Evolutionary conservation across 35 echinoderm and acorn worm species (phyloP).

Genomic region (Apostichopus parvimensis): DNA sequence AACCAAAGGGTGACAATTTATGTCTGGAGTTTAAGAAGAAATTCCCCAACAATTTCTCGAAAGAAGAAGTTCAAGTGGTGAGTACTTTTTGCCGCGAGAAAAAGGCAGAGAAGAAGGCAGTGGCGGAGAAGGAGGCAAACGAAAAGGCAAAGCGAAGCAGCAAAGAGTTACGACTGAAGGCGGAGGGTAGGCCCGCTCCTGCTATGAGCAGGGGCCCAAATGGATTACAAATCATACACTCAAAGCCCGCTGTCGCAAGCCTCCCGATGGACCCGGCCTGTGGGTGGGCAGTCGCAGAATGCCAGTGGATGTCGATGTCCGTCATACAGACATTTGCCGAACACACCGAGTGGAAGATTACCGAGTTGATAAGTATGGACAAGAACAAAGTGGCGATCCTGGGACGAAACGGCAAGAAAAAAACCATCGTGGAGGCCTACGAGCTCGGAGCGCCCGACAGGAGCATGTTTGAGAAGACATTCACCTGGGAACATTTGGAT

Average conservation of each 20-base stretch:
- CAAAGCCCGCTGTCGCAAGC: too few relatives aligned
- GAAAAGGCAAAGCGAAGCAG: too few relatives aligned
- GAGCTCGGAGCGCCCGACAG: not conserved
- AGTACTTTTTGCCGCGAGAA: not conserved
- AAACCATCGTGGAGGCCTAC: constrained; percentile 34
- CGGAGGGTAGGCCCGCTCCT: too few relatives aligned
- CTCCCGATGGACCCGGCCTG: not conserved
- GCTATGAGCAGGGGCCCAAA: too few relatives aligned
- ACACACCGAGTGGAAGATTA: constrained; percentile 2
- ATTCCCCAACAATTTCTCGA: not conserved
- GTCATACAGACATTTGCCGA: not conserved
- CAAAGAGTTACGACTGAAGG: too few relatives aligned
- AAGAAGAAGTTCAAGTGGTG: not conserved
- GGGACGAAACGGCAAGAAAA: constrained; percentile 1
- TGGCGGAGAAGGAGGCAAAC: too few relatives aligned
- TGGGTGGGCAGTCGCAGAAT: not conserved
- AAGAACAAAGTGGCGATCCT: constrained; percentile 8
- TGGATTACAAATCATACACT: too few relatives aligned
- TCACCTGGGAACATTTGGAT: not conserved
- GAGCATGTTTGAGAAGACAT: constrained; percentile 3
- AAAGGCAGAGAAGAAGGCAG: too few relatives aligned
- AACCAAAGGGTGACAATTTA: not conserved
- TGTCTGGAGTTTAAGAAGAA: not conserved
- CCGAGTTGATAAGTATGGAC: not conserved
- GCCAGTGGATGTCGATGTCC: not conserved